Conservation (phyloP, 37 sponge, comb jelly and placozoan species). For the Tethya wilhelma region DNA sequence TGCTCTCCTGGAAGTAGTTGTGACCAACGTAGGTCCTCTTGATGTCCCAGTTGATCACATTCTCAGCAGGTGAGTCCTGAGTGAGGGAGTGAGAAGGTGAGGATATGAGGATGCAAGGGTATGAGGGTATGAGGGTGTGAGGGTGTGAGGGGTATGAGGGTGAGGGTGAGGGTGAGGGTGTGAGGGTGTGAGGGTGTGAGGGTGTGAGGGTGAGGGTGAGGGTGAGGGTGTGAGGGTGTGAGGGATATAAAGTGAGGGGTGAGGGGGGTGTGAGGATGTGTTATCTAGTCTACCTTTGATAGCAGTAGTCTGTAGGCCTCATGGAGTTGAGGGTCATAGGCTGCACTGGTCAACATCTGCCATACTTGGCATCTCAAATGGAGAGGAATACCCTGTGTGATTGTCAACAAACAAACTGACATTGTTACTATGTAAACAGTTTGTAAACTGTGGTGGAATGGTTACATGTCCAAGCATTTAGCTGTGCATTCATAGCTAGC, state of each 20-base stretch:
- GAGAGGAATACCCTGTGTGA: slow-evolving; percentile 81
- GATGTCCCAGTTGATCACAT: slow-evolving; percentile 92
- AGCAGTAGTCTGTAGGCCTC: slow-evolving; percentile 85
- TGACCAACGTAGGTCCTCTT: slow-evolving; percentile 94
- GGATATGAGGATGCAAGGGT: neutral
- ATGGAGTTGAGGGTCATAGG: slow-evolving; percentile 71
- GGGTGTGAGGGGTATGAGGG: neutral
- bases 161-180: neutral
- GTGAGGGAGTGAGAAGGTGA: neutral
- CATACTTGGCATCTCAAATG: slow-evolving; percentile 83
- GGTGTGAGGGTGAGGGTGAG: neutral
- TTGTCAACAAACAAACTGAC: slow-evolving; percentile 18
- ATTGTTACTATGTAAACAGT: neutral
- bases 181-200: neutral
- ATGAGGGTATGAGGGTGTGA: neutral
- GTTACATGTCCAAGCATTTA: slow-evolving; percentile 1
- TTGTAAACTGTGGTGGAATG: neutral
- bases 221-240: neutral
- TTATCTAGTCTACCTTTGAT: slow-evolving; percentile 67
- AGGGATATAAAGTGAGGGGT: no score
- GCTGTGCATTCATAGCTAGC: neutral
- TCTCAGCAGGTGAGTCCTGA: slow-evolving; percentile 86
- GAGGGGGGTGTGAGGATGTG: neutral
- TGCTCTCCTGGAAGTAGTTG: slow-evolving; percentile 78
- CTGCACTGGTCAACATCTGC: slow-evolving; percentile 86